Base-by-base conservation (phyloP, 2,113 vertebrate species). In the Origma solitaria region DNA sequence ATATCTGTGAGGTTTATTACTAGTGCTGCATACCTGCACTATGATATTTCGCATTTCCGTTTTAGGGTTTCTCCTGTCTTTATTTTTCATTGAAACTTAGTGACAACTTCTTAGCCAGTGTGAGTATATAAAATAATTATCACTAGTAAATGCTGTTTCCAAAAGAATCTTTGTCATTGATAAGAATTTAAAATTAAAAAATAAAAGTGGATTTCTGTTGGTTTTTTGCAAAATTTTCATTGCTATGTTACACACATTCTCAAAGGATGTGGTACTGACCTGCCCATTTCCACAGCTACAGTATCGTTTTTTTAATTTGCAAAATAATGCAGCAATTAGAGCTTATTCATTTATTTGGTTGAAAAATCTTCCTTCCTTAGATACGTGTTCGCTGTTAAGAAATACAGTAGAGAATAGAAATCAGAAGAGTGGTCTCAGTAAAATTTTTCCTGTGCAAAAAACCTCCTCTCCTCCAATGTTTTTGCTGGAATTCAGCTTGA, bases 391-490 rank as follows among this genome's bases (percentile, higher is more conserved):
- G 23, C 28, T 73, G 6, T 30, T 65, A 57, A 73, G 25, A 42
- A 49, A 30, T 40, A 11, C 11, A 81, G 40, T 24, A 47, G 24
- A 54, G 10, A 79, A 28, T 28, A 47, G 11, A 68, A 73, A 75
- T n/a, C 56, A 70, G 23, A 91, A 11, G 45, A 30, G 15, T 19
- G 58, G 6, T 2, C 3, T 76, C 9, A 49, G 14, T 71, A 81
- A 91, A 73, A 10, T 73, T 70, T 64, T 57, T 70, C 21, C 16
- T 68, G 6, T 51, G 18, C 6, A 30, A 69, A 82, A 42, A 68
- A 2, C 4, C 1, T 1, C 8, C 5, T 27, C 1, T 7, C 8
- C 4, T 50, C 16, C 6, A 66, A 13, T 10, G 9, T 22, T 21
- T 68, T 68, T 51, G 11, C 27, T 31, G 18, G 9, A 77, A 51